phyloP scores from a whole-genome alignment of 2,888 invertebrate genomes.

The Hydriomena furcata region DNA sequence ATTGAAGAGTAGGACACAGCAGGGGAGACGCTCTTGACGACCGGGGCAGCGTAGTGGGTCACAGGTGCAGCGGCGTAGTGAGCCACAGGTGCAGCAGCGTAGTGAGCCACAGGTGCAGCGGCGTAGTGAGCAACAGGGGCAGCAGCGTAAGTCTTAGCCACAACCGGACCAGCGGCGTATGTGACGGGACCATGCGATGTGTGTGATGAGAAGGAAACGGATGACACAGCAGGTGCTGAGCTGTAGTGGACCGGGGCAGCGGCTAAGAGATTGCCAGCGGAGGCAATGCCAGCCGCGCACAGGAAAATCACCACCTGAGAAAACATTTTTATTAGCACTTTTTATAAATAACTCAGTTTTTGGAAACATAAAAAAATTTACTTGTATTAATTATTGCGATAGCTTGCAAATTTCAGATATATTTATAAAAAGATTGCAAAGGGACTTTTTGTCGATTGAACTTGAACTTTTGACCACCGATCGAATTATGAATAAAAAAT shows the following conservation, averaged over 20 bases:
- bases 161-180: slow-evolving; percentile 80
- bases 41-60: slow-evolving; percentile 54
- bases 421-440: background rate
- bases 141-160: slow-evolving; percentile 54
- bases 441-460: background rate
- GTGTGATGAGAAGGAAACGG: slow-evolving; percentile 64
- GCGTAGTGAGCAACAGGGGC: slow-evolving; percentile 52
- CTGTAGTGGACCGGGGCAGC: slow-evolving; percentile 60
- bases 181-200: slow-evolving; percentile 64
- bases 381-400: no score
- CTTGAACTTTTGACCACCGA: slow-evolving; percentile 18
- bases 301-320: slow-evolving; percentile 79
- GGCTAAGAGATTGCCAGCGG: slow-evolving; percentile 82
- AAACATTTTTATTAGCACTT: slow-evolving; percentile 16
- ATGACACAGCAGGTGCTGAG: slow-evolving; percentile 59
- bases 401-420: background rate
- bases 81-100: slow-evolving; percentile 49
- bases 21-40: slow-evolving; percentile 37
- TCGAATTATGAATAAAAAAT: slow-evolving; percentile 17
- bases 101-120: slow-evolving; percentile 48
- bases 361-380: no score
- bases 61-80: slow-evolving; percentile 45
- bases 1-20: slow-evolving; percentile 47
- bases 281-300: slow-evolving; percentile 83
- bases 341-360: background rate